Percentiles rank a stretch among this genome's conserved stretches.
These are phyloP conservation scores for Nomada hirtipes DNA, from an alignment of 2,888 invertebrate genomes.

Conservation along the genomic window DNA sequence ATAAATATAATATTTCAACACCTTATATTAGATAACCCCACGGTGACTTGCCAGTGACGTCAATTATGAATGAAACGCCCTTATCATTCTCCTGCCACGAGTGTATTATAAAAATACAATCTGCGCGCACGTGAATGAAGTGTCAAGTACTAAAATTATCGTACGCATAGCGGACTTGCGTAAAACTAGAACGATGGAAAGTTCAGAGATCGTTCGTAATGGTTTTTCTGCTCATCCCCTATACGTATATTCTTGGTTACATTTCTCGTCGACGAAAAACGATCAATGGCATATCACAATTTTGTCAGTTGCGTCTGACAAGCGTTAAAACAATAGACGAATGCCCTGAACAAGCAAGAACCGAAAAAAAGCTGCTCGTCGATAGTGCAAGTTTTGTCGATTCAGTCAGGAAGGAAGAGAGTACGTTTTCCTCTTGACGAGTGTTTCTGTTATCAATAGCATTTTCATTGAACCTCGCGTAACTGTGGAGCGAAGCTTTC, in stretches of 20 bases:
- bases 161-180: background rate
- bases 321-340: conserved; percentile 28
- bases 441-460: conserved; percentile 60
- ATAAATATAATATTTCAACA: too few relatives aligned
- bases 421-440: conserved; percentile 41
- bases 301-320: conserved; percentile 6
- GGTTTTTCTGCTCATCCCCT: background rate
- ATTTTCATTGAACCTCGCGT: conserved; percentile 51
- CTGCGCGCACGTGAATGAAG: conserved; percentile 24
- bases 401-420: conserved; percentile 44
- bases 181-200: background rate
- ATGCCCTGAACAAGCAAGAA: conserved; percentile 42
- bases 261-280: background rate
- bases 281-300: background rate
- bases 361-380: conserved; percentile 18
- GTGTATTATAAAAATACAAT: conserved; percentile 30
- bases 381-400: conserved; percentile 55
- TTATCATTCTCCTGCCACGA: background rate
- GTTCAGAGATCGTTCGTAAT: background rate
- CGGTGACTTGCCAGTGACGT: background rate
- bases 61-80: conserved; percentile 23
- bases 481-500: conserved; percentile 47
- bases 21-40: background rate
- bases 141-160: conserved; percentile 35
- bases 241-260: too few relatives aligned